phyloP scores from a whole-genome alignment of 2,888 invertebrate species.

The Cepaea hortensis region DNA sequence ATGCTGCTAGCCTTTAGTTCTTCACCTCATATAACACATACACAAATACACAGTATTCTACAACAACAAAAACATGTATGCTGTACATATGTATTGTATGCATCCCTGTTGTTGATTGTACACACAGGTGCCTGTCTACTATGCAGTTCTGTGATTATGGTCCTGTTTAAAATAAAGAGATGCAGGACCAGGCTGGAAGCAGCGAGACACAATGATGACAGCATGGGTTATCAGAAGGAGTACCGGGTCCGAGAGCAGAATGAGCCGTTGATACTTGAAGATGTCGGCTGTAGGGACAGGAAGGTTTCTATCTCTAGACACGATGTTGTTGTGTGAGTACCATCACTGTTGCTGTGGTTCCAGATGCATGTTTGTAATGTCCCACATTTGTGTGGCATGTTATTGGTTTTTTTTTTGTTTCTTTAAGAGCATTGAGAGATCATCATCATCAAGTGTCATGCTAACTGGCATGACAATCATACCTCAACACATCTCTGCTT shows the following conservation, averaged over 20 bases:
- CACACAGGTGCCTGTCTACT: constrained; percentile 65
- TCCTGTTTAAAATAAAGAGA: constrained; percentile 68
- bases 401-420: not conserved
- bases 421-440: not conserved
- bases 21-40: too few species aligned
- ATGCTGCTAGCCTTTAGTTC: too few species aligned
- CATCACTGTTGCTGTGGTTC: not conserved
- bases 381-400: not conserved
- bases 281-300: constrained; percentile 31
- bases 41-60: too few species aligned
- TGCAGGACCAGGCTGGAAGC: constrained; percentile 60
- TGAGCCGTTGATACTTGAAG: constrained; percentile 48
- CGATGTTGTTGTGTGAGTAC: constrained; percentile 49
- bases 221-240: constrained; percentile 45
- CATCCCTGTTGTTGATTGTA: too few species aligned
- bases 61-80: too few species aligned
- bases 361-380: constrained; percentile 15
- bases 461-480: too few species aligned
- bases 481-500: too few species aligned
- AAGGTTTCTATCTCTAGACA: constrained; percentile 41
- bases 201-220: constrained; percentile 52
- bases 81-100: too few species aligned
- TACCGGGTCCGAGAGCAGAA: constrained; percentile 52
- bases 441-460: too few species aligned
- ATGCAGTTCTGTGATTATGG: constrained; percentile 70